phyloP scores from a whole-genome alignment of 37 sponge, comb jelly and placozoan species.

The Eunapius fragilis region DNA sequence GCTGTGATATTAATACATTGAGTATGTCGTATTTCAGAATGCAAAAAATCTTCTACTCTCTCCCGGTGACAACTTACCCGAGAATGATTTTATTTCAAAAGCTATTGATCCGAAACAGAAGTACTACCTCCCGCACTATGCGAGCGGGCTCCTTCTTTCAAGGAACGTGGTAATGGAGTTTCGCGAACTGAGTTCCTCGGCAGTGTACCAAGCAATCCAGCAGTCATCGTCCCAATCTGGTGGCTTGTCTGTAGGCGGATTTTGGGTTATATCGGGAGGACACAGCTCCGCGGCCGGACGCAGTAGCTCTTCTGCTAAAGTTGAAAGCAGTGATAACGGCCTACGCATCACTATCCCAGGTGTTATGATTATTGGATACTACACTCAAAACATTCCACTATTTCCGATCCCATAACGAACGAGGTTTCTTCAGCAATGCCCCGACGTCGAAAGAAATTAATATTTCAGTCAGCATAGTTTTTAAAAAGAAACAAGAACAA shows the following conservation, averaged over 20 bases:
- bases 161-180: slow-evolving; percentile 39
- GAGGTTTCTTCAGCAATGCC: too few relatives aligned
- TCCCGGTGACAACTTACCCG: background rate
- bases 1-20: too few relatives aligned
- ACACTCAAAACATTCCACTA: slow-evolving; percentile 32
- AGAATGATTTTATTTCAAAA: background rate
- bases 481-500: too few relatives aligned
- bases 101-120: too few relatives aligned
- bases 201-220: background rate
- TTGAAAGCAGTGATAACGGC: slow-evolving; percentile 21
- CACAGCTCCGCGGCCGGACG: background rate
- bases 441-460: too few relatives aligned
- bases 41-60: background rate
- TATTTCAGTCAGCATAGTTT: too few relatives aligned
- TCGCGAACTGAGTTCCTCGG: background rate
- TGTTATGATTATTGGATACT: slow-evolving; percentile 44
- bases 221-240: background rate
- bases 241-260: background rate
- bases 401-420: slow-evolving; percentile 12
- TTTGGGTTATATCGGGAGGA: slow-evolving; percentile 13
- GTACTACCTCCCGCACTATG: slow-evolving; percentile 45
- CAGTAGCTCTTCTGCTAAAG: background rate
- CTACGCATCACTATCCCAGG: slow-evolving; percentile 43
- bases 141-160: slow-evolving; percentile 35
- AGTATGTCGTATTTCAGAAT: too few relatives aligned